Percentiles rank a stretch among this genome's conserved stretches.
These are phyloP conservation scores for Formica aserva DNA, from an alignment of 2,888 invertebrate genomes.

Conservation along the genomic window DNA sequence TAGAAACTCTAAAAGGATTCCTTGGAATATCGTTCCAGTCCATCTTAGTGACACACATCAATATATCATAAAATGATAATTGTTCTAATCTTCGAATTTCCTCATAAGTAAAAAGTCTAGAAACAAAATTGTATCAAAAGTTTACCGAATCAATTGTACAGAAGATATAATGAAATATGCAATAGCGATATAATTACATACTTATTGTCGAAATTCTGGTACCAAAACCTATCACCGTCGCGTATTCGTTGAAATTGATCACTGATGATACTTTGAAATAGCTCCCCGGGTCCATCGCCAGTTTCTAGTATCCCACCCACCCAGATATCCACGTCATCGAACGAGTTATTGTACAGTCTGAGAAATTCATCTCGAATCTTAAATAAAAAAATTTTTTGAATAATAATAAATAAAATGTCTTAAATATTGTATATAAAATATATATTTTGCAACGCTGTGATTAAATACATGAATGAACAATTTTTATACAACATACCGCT, in stretches of 20 bases:
- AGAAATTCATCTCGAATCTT: constrained; percentile 73
- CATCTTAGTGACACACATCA: constrained; percentile 86
- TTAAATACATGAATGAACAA: not conserved
- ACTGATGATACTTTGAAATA: constrained; percentile 86
- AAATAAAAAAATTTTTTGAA: not conserved
- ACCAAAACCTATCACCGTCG: constrained; percentile 88
- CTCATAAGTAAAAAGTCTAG: constrained; percentile 86
- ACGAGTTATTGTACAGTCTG: constrained; percentile 82
- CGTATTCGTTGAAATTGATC: constrained; percentile 88
- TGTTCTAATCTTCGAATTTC: constrained; percentile 86
- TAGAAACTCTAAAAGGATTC: constrained; percentile 86
- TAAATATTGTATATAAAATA: not conserved
- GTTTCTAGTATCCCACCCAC: constrained; percentile 88
- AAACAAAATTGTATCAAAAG: not conserved
- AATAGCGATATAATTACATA: constrained; percentile 67
- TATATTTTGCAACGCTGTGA: not conserved
- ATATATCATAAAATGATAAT: constrained; percentile 86
- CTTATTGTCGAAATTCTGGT: constrained; percentile 86
- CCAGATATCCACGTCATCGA: constrained; percentile 87
- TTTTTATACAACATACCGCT: constrained; percentile 38
- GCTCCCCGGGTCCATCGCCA: constrained; percentile 86
- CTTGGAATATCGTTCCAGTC: constrained; percentile 85
- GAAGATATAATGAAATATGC: not conserved
- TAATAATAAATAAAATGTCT: constrained; percentile 50
- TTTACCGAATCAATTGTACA: not conserved